Base-by-base conservation (phyloP, 64 coral and sea anemone genomes). In the Orbicella faveolata region DNA sequence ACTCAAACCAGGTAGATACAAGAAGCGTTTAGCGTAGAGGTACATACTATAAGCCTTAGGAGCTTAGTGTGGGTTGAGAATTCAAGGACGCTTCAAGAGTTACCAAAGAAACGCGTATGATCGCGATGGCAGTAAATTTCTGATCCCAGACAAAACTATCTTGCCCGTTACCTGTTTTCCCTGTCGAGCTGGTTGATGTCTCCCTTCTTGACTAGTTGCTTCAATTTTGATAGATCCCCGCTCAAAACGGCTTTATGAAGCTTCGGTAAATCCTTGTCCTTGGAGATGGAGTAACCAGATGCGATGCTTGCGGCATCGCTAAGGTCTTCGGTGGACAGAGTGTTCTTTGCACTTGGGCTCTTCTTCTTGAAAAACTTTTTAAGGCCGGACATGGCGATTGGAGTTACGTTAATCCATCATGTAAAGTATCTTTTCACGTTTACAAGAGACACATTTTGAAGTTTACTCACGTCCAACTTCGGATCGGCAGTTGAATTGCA, bases 171-270 rank as follows among this genome's bases (percentile, higher is more conserved):
- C 96, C 96, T 95, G 88, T 98, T 98, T 83, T 98, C 96, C 83
- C 87, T 98, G 77, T 98, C 96, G 74, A 95, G 90, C 44, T 98
- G 96, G 64, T 98, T 98, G n/a, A 98, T 88, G 77, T 98, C 96
- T 78, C 89, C 96, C 59, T 98, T 98, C 90, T 98, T 98, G 16
- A 80, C 35, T 23, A 98, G 83, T 73, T 98, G 96, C 54, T 93
- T 95, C 25, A 98, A 75, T 87, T 98, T 98, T 1, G 81, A 69
- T 2, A 86, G 63, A 75, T 98, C 96, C 33, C 78, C 81, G 69
- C n/a, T 93, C 96, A 93, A 98, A 41, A 98, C 96, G 19, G 96
- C 96, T 88, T 98, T 98, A 26, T 98, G 96, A 6, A 98, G 93
- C 87, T 98, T 98, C 9, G 96, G 96, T n/a, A 98, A 39, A 77